Evolutionary conservation across 2,113 vertebrate genomes (phyloP).

Genomic region (Gobio gobio): DNA sequence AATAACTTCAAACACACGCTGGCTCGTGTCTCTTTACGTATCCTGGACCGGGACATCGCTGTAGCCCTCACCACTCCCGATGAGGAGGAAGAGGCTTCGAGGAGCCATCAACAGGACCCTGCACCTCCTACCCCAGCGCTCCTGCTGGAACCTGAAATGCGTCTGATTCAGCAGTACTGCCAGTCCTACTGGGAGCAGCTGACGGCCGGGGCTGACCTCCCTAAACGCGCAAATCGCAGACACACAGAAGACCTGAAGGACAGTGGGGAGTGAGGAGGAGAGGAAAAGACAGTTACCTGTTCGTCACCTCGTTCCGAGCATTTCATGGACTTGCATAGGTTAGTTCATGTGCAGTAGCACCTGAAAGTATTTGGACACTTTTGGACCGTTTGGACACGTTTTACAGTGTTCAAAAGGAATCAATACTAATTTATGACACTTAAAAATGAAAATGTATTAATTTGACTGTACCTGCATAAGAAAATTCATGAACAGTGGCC

Average conservation of each 20-base stretch:
- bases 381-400: neutral
- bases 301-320: neutral
- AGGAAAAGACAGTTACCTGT: neutral
- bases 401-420: neutral
- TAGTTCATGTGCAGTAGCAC: neutral
- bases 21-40: constrained; percentile 76
- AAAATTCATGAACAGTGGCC: neutral
- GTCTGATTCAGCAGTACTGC: constrained; percentile 80
- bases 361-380: constrained; percentile 15
- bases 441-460: neutral
- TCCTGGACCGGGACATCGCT: constrained; percentile 80
- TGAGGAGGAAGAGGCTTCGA: constrained; percentile 59
- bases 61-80: constrained; percentile 75
- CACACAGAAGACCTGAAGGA: constrained; percentile 75
- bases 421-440: neutral
- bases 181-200: constrained; percentile 79
- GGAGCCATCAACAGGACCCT: constrained; percentile 29
- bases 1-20: constrained; percentile 84
- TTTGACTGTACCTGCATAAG: neutral
- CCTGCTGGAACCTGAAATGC: constrained; percentile 72
- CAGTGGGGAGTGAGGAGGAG: constrained; percentile 68
- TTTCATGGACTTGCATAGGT: neutral
- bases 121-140: constrained; percentile 35
- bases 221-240: constrained; percentile 64
- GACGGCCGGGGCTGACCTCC: constrained; percentile 57